Evolutionary conservation across 2,888 invertebrate species (phyloP).

Genomic region (Catocala nupta): DNA sequence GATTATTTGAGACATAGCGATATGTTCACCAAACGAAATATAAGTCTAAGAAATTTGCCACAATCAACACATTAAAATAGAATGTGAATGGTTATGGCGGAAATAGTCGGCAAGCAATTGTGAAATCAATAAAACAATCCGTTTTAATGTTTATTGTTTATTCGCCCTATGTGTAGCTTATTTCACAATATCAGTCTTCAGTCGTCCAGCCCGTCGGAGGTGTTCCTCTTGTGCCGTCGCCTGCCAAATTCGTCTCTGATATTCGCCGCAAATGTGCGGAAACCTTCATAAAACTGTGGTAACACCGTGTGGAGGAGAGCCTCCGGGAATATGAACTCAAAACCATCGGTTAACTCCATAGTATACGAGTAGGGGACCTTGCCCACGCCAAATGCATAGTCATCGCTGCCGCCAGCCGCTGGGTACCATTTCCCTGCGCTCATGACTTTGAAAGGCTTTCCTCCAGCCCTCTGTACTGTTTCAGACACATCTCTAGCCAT

Average conservation of each 20-base stretch:
- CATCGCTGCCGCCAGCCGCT: constrained; percentile 89
- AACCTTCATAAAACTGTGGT: constrained; percentile 78
- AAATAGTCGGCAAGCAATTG: background rate
- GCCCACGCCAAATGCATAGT: constrained; percentile 86
- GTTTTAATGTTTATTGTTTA: constrained; percentile 31
- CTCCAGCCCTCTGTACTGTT: constrained; percentile 77
- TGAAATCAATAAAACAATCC: constrained; percentile 43
- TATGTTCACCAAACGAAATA: background rate
- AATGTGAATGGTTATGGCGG: background rate
- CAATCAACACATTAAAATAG: background rate
- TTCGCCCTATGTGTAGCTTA: constrained; percentile 26
- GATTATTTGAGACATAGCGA: background rate
- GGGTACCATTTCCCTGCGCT: constrained; percentile 87
- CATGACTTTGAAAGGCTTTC: constrained; percentile 77
- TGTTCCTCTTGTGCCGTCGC: constrained; percentile 9
- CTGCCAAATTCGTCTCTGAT: constrained; percentile 69
- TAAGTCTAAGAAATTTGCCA: background rate
- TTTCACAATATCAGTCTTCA: constrained; percentile 44
- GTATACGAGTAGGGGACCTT: constrained; percentile 87
- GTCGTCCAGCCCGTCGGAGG: background rate
- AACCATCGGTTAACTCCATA: constrained; percentile 87
- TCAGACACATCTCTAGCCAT: constrained; percentile 75
- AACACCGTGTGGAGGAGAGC: constrained; percentile 58
- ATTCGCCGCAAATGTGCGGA: constrained; percentile 66
- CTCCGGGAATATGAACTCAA: constrained; percentile 90